Percentiles rank a stretch among this genome's conserved stretches.
Conservation (phyloP, 2,113 vertebrate species). For the Atractosteus spatula region DNA sequence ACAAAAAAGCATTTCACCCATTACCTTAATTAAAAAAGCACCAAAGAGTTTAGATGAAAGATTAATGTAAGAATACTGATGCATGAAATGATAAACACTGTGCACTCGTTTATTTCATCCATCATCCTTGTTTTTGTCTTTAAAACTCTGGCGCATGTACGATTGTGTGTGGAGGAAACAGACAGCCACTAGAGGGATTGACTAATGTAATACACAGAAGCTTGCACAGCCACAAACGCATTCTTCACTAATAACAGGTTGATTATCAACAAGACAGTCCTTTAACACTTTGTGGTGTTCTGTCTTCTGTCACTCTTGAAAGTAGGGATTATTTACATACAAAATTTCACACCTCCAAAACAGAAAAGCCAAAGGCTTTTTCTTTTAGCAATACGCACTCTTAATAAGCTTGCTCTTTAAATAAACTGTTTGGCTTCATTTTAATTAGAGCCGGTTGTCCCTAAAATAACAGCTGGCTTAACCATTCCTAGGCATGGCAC, state of each 20-base stretch:
- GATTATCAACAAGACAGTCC: constrained; percentile 53
- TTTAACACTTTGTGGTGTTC: constrained; percentile 43
- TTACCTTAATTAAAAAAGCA: constrained; percentile 59
- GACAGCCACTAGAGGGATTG: constrained; percentile 39
- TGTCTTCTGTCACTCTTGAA: constrained; percentile 44
- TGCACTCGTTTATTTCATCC: constrained; percentile 32
- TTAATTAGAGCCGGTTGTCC: constrained; percentile 20
- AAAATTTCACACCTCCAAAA: constrained; percentile 11
- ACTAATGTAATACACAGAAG: constrained; percentile 40
- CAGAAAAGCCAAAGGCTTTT: constrained; percentile 12
- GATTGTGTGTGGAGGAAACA: constrained; percentile 18
- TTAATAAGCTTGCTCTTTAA: constrained; percentile 18
- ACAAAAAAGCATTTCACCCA: constrained; percentile 47
- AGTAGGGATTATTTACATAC: constrained; percentile 14
- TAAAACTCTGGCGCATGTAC: constrained; percentile 10
- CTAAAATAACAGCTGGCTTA: constrained; percentile 1
- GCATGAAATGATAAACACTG: constrained; percentile 32
- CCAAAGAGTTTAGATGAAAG: constrained; percentile 20
- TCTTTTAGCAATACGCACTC: constrained; percentile 14
- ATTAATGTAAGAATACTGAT: constrained; percentile 28
- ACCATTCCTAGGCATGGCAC: constrained; percentile 29
- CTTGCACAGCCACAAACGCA: constrained; percentile 34
- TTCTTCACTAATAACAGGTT: constrained; percentile 51
- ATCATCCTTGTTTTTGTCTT: constrained; percentile 14
- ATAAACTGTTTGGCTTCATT: constrained; percentile 20